Evolutionary conservation across 2,797 vertebrate genomes (phyloP), one percentile per base, ranked within the genome.

Genomic region (Sphenodon punctatus): DNA sequence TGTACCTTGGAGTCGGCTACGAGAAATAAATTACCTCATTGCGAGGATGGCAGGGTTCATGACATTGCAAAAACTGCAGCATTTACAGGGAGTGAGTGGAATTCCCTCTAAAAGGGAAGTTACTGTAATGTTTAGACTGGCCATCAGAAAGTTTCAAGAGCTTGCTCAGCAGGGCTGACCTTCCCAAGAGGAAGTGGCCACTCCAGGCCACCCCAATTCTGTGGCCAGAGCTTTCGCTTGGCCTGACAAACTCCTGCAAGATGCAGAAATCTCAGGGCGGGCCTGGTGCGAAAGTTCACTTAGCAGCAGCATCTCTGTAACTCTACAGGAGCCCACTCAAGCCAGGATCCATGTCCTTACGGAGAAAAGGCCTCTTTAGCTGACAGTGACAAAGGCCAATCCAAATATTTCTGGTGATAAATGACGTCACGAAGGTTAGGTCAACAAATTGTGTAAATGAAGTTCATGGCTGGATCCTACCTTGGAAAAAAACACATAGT

Each of bases 251-350:
- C n/a, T n/a, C n/a, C n/a, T 19, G 51, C 30, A 5, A 23, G 25
- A 32, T 5, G 13, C 27, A 3, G 4, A 7, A n/a, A n/a, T 23
- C 19, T 42, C 12, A 25, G 7, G 16, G 19, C 0, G 4, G 38
- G 22, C 27, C 41, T 42, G 3, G 27, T 53, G 17, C 17, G 2
- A 23, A 32, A 67, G 25, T 19, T 65, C 4, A 17, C 23, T n/a
- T n/a, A n/a, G n/a, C n/a, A n/a, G 38, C 10, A 3, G 39, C 14
- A n/a, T 55, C 53, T 55, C 22, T 15, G n/a, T 14, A 27, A 13
- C 34, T 22, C 56, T 6, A 0, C 9, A 72, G 10, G 43, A 25
- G 46, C 6, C 25, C 25, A 49, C n/a, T n/a, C n/a, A n/a, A 65
- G 17, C 16, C 1, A 0, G 45, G 10, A n/a, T 3, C 7, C 16